These are phyloP conservation scores for Andrena minutula DNA, from an alignment of 2,888 invertebrate species.

Conservation along the genomic window DNA sequence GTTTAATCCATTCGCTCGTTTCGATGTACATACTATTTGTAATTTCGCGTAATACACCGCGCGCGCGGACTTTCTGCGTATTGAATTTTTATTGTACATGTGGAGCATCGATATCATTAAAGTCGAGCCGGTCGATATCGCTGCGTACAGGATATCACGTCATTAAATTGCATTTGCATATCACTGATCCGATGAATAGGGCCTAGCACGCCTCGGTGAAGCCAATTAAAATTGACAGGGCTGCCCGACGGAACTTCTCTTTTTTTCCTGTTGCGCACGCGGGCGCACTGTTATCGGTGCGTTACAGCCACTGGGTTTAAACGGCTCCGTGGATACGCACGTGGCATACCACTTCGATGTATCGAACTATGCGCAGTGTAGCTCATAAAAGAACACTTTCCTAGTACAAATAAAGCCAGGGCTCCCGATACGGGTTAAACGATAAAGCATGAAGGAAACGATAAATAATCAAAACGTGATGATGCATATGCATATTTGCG, in stretches of 20 bases:
- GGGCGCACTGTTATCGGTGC: conserved; percentile 73
- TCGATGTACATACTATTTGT: conserved; percentile 20
- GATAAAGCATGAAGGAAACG: conserved; percentile 39
- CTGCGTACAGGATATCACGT: conserved; percentile 79
- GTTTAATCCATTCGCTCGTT: conserved; percentile 8
- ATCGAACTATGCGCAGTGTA: conserved; percentile 41
- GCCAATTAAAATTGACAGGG: conserved; percentile 82
- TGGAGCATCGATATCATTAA: conserved; percentile 72
- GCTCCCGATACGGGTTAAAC: conserved; percentile 38
- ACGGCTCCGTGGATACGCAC: conserved; percentile 65
- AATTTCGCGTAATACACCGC: conserved; percentile 52
- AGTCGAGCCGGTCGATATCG: conserved; percentile 67
- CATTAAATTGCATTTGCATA: conserved; percentile 83
- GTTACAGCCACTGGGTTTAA: conserved; percentile 69
- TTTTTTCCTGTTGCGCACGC: conserved; percentile 50
- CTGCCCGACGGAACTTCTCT: conserved; percentile 69
- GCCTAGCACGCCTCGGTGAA: conserved; percentile 77
- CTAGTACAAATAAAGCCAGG: conserved; percentile 51
- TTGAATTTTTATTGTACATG: conserved; percentile 57
- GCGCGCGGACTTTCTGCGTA: conserved; percentile 42
- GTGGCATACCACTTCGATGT: conserved; percentile 59
- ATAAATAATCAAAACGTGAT: conserved; percentile 67
- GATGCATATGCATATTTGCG: conserved; percentile 59
- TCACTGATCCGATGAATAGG: conserved; percentile 80
- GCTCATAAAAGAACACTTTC: conserved; percentile 59